Conservation (phyloP, 2,888 invertebrate genomes). For the Trachelus tabidus region DNA sequence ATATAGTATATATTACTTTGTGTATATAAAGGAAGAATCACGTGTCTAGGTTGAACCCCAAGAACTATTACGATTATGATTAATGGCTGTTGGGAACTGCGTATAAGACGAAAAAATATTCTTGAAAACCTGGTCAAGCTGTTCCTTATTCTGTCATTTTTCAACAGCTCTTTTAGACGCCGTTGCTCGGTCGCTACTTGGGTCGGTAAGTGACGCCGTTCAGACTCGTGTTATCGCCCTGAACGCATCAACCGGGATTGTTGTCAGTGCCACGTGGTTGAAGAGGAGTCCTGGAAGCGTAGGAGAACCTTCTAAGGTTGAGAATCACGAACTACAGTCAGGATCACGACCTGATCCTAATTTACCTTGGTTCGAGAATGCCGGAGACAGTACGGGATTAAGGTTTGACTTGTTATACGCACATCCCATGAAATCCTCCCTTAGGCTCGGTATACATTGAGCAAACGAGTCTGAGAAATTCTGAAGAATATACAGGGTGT, state of each 20-base stretch:
- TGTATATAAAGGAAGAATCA: too few species aligned
- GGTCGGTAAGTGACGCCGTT: constrained; percentile 71
- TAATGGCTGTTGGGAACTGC: too few species aligned
- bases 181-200: constrained; percentile 78
- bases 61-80: too few species aligned
- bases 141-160: neutral
- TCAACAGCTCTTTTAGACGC: constrained; percentile 77
- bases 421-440: neutral
- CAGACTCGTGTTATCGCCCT: constrained; percentile 73
- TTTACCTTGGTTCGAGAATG: constrained; percentile 81
- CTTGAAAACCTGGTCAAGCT: too few species aligned
- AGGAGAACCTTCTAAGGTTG: constrained; percentile 65
- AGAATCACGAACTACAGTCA: constrained; percentile 68
- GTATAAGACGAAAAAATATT: too few species aligned
- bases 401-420: constrained; percentile 53
- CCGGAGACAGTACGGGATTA: constrained; percentile 71
- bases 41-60: too few species aligned
- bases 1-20: too few species aligned
- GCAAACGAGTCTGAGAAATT: neutral
- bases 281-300: constrained; percentile 67
- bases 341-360: constrained; percentile 76
- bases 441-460: neutral
- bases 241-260: constrained; percentile 72
- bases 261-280: constrained; percentile 73
- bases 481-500: too few species aligned